Evolutionary conservation across 2,797 vertebrate species (phyloP).

Genomic region (Ambastaia sidthimunki): DNA sequence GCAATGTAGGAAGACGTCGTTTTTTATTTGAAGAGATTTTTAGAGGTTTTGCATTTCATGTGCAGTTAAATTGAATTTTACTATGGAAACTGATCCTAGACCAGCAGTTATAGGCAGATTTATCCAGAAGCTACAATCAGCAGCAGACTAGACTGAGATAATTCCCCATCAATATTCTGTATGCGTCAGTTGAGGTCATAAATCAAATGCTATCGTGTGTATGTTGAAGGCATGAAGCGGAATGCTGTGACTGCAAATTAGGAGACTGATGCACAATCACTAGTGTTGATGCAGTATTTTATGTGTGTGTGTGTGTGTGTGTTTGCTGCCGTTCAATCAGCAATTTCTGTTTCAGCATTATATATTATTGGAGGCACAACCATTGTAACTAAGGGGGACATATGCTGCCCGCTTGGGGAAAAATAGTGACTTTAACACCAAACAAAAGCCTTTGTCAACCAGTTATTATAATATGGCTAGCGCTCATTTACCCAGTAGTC

Average conservation of each 20-base stretch:
- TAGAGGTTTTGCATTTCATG: background rate
- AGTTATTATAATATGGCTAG: background rate
- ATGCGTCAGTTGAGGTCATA: conserved; percentile 13
- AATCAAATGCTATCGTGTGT: conserved; percentile 33
- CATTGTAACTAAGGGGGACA: background rate
- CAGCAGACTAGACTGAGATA: conserved; percentile 1
- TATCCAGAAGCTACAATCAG: conserved; percentile 1
- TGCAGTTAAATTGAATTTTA: background rate
- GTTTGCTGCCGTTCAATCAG: conserved; percentile 33
- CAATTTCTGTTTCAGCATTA: too few relatives aligned
- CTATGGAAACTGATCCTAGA: background rate
- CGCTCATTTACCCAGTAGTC: background rate
- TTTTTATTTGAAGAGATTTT: too few relatives aligned
- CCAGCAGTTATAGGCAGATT: background rate
- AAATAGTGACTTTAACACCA: background rate
- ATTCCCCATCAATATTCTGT: background rate
- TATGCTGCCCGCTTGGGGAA: too few relatives aligned
- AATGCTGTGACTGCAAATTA: conserved; percentile 17
- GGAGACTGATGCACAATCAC: conserved; percentile 9
- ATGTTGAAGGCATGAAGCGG: conserved; percentile 27
- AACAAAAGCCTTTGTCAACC: background rate
- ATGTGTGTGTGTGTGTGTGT: conserved; percentile 28
- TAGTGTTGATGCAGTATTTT: conserved; percentile 12
- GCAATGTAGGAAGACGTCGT: background rate
- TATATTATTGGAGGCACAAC: background rate